Evolutionary conservation across 92 coral and sea anemone species (phyloP).

Genomic region (Chrysogorgia sp.): DNA sequence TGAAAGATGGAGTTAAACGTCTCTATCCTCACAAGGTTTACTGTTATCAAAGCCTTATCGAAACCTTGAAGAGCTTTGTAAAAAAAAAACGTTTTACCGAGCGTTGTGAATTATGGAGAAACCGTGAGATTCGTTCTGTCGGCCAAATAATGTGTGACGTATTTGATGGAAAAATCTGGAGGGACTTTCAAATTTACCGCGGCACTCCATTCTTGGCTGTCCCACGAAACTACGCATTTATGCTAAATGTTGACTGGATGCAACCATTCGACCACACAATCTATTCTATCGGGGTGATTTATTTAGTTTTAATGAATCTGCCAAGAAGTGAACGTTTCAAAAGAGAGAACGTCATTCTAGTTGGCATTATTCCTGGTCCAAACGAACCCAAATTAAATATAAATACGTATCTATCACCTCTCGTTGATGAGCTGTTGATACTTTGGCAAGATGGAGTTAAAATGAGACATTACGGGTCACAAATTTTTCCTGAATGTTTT

Average conservation of each 20-base stretch:
- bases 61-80: too few relatives aligned
- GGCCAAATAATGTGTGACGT: conserved; percentile 34
- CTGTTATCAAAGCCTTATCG: too few relatives aligned
- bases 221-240: conserved; percentile 37
- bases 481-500: background rate
- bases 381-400: conserved; percentile 65
- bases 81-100: too few relatives aligned
- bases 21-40: too few relatives aligned
- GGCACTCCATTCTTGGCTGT: background rate
- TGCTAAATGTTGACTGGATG: conserved; percentile 71
- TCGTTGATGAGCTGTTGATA: conserved; percentile 58
- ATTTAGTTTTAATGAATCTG: conserved; percentile 56
- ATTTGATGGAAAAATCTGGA: conserved; percentile 17
- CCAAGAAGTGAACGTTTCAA: conserved; percentile 66
- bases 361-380: conserved; percentile 74
- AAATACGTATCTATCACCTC: conserved; percentile 65
- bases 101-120: too few relatives aligned
- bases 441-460: conserved; percentile 44
- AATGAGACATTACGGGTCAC: background rate
- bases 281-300: conserved; percentile 68
- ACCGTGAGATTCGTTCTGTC: too few relatives aligned
- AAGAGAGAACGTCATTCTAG: conserved; percentile 65
- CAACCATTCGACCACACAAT: conserved; percentile 68
- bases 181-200: too few relatives aligned
- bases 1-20: too few relatives aligned